Percentiles rank a stretch among this genome's conserved stretches.
Evolutionary conservation across 2,888 invertebrate genomes (phyloP).

Genomic region (Phalangium opilio): DNA sequence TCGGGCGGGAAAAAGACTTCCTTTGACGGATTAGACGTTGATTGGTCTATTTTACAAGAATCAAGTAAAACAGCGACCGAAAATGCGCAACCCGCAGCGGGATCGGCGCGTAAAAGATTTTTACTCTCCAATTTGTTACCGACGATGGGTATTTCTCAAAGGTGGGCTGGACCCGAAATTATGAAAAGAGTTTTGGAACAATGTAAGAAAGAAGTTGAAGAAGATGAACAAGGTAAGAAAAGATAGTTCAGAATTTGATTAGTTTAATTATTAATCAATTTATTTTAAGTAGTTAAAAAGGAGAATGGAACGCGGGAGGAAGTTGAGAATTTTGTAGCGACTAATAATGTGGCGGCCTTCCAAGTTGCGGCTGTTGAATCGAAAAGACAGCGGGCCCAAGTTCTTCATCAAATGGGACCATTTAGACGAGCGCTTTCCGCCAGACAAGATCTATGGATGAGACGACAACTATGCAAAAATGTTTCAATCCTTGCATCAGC

Average conservation of each 20-base stretch:
- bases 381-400: conserved; percentile 28
- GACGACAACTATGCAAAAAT: conserved; percentile 32
- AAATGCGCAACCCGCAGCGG: conserved; percentile 24
- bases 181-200: conserved; percentile 31
- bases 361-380: conserved; percentile 25
- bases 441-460: conserved; percentile 56
- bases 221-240: conserved; percentile 13
- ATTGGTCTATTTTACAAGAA: conserved; percentile 63
- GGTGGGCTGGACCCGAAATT: conserved; percentile 54
- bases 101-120: conserved; percentile 59
- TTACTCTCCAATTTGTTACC: conserved; percentile 60
- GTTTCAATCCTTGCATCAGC: no score
- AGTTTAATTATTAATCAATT: conserved; percentile 3
- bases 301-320: neutral
- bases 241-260: no score
- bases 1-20: conserved; percentile 44
- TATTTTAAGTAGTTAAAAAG: neutral
- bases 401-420: conserved; percentile 54
- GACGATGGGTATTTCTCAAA: conserved; percentile 61
- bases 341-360: conserved; percentile 24
- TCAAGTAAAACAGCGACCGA: conserved; percentile 1
- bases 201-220: conserved; percentile 22
- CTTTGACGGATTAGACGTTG: conserved; percentile 74
- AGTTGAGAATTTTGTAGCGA: conserved; percentile 1
- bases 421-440: conserved; percentile 63